phyloP scores from a whole-genome alignment of 1,140 invertebrate genomes.

The Bactericera cockerelli region DNA sequence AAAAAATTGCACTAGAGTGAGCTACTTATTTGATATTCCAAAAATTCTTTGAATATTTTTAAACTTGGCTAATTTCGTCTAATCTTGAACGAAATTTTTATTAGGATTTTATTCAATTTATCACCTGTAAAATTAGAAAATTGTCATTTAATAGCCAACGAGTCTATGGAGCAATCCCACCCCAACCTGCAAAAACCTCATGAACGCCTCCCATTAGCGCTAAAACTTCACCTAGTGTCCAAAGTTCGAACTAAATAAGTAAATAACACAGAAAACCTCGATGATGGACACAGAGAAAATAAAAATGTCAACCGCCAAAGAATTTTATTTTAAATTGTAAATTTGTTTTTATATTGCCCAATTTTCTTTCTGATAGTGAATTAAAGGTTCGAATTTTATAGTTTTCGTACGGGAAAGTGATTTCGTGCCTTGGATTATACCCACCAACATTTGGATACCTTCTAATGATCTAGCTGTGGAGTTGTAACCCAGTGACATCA shows the following conservation, averaged over 20 bases:
- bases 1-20: too few species aligned
- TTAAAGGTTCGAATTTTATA: neutral
- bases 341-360: neutral
- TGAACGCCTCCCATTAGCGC: too few species aligned
- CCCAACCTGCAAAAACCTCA: too few species aligned
- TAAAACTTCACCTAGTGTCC: neutral
- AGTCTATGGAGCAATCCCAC: too few species aligned
- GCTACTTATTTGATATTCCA: too few species aligned
- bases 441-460: neutral
- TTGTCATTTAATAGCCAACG: too few species aligned
- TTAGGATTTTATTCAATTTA: too few species aligned
- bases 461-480: too few species aligned
- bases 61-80: too few species aligned
- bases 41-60: too few species aligned
- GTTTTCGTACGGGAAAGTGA: neutral
- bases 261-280: neutral
- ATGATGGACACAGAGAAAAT: constrained; percentile 1
- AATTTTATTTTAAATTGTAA: neutral
- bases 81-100: too few species aligned
- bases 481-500: neutral
- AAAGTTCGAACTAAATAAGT: neutral
- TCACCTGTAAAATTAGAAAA: too few species aligned
- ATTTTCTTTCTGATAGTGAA: neutral
- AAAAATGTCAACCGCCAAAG: constrained; percentile 9
- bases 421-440: neutral